A percentile compares a stretch with the other conserved stretches of the same genome.
phyloP scores from a whole-genome alignment of 1,140 invertebrate species.

The Mya arenaria region DNA sequence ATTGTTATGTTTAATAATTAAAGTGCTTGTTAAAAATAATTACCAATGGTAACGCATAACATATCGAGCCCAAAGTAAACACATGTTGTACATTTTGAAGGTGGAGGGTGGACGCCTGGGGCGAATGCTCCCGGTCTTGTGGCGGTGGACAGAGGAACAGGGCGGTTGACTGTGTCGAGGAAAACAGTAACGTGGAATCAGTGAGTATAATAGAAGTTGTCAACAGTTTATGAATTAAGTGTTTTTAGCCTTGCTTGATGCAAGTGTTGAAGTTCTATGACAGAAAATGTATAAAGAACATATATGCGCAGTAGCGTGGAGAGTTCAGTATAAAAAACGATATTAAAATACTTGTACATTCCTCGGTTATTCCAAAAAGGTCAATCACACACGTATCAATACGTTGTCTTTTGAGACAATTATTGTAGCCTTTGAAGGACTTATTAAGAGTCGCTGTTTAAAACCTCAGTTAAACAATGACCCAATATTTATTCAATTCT shows the following conservation, averaged over 20 bases:
- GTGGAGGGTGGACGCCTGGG: conserved; percentile 29
- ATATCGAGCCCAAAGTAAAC: too few species aligned
- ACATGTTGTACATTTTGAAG: too few species aligned
- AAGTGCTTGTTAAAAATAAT: too few species aligned
- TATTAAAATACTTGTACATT: too few species aligned
- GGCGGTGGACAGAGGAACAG: conserved; percentile 35
- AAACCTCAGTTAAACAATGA: neutral
- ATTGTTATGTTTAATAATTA: too few species aligned
- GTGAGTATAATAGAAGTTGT: neutral
- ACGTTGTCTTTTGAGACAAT: neutral
- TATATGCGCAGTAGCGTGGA: neutral
- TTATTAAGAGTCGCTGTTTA: neutral
- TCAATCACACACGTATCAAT: neutral
- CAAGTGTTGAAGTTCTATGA: neutral
- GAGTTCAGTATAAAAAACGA: neutral
- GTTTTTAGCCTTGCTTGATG: neutral
- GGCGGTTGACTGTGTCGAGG: conserved; percentile 37
- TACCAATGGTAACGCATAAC: too few species aligned
- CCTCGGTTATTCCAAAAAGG: too few species aligned
- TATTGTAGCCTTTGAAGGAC: neutral
- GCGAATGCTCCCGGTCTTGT: conserved; percentile 39
- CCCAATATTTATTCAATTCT: neutral
- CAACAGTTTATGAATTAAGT: neutral
- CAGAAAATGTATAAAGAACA: neutral
- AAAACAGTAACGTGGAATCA: conserved; percentile 43